Base-by-base conservation (phyloP, 2,888 invertebrate genomes). In the Oithona nana region DNA sequence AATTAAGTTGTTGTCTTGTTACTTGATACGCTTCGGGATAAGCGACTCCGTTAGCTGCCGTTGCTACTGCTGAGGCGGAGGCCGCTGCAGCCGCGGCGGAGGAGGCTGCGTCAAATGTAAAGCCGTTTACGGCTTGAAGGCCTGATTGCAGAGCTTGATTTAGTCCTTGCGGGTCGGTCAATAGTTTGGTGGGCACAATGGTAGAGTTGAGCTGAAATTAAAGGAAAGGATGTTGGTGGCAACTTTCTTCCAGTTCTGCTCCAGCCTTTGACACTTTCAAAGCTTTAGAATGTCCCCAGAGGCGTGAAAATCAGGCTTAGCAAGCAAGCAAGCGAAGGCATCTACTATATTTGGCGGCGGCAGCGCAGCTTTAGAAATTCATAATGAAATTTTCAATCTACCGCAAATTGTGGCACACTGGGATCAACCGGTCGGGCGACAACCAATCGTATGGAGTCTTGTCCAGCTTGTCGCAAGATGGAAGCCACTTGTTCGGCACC, bases 401-500 rank as follows among this genome's bases (percentile, higher is more conserved):
- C 59, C 28, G 50, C 24, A 50, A 28, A 59, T 49, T 59, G 49
- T 48, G 59, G 59, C 28, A 59, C 28, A 22, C 22, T 29, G 20
- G 62, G 62, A 56, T 62, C 62, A 56, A 56, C 31, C n/a, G 62
- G 56, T 39, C 62, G 28, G 6, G 62, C 62, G 11, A 62, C 62
- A 20, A 62, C 56, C 20, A 62, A 22, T 39, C 62, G 55, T n/a
- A 62, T 62, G 13, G 54, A 54, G n/a, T 62, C 56, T 31, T 62
- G 62, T n/a, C 62, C 62, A 24, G 62, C 62, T 48, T 62, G 62
- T 29, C 62, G 62, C 6, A 62, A 49, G 22, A 62, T 62, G 22
- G 62, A 55, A 22, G 62, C 62, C 22, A 62, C 62, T 55, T 62
- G 62, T 28, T 62, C 62, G 22, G 62, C 62, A 57, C 62, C 62